These are phyloP conservation scores for Aphrocallistes beatrix DNA, from an alignment of 37 sponge, comb jelly and placozoan genomes.

Conservation along the genomic window DNA sequence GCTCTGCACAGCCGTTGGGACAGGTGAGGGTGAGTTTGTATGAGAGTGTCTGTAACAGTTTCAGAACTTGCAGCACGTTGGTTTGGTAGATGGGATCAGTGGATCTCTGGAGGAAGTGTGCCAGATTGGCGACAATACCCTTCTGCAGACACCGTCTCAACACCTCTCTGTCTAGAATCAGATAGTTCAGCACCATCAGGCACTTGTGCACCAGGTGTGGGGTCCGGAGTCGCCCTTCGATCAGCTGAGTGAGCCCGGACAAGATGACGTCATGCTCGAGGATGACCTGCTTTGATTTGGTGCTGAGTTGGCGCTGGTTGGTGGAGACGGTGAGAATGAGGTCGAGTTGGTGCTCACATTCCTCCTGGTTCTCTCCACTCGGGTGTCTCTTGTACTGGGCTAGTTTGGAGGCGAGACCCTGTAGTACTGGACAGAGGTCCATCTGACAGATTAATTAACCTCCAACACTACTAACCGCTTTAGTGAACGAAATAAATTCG, in stretches of 20 bases:
- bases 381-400: neutral
- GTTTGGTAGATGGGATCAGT: neutral
- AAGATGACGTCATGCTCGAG: neutral
- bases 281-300: neutral
- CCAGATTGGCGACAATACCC: neutral
- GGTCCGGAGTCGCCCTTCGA: neutral
- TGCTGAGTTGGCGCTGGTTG: neutral
- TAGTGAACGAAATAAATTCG: too few relatives aligned
- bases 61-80: neutral
- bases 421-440: neutral
- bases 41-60: conserved; percentile 15
- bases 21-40: conserved; percentile 18
- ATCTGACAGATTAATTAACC: too few relatives aligned
- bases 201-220: neutral
- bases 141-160: neutral
- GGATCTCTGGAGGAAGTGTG: neutral
- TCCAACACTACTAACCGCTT: too few relatives aligned
- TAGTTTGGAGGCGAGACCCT: neutral
- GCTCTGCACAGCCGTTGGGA: conserved; percentile 23
- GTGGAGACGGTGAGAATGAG: neutral
- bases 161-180: neutral
- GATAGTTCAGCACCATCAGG: neutral
- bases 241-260: neutral
- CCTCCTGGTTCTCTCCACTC: neutral
- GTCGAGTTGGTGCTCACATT: neutral